Conservation (phyloP, 1,140 invertebrate species). For the Dreissena polymorpha region DNA sequence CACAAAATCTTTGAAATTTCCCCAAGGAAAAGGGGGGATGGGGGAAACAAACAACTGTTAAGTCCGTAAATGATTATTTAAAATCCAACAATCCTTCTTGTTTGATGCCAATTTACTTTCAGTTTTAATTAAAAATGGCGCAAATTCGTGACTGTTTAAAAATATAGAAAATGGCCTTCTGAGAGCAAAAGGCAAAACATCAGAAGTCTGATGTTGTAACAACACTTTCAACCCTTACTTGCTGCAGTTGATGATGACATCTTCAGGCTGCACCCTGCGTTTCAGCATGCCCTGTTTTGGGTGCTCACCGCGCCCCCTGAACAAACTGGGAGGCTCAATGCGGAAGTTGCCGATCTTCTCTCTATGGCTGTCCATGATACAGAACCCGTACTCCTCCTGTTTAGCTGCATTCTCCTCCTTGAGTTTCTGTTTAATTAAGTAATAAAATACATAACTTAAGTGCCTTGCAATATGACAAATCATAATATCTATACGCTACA, state of each 20-base stretch:
- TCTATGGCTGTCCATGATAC: constrained; percentile 97
- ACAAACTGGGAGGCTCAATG: constrained; percentile 98
- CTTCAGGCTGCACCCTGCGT: constrained; percentile 93
- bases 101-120: background rate
- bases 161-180: too few relatives aligned
- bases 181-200: too few relatives aligned
- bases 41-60: too few relatives aligned
- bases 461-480: too few relatives aligned
- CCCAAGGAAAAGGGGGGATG: too few relatives aligned
- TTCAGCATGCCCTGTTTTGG: constrained; percentile 99
- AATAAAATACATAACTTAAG: too few relatives aligned
- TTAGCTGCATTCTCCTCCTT: constrained; percentile 96
- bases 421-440: constrained; percentile 82
- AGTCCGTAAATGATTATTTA: too few relatives aligned
- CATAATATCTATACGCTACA: too few relatives aligned
- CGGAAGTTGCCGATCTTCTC: constrained; percentile 99
- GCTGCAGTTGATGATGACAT: constrained; percentile 99
- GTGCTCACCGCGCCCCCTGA: constrained; percentile 98
- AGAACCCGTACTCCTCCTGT: constrained; percentile 96
- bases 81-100: too few relatives aligned
- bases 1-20: too few relatives aligned
- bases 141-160: too few relatives aligned
- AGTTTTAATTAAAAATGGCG: background rate
- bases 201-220: too few relatives aligned
- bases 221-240: constrained; percentile 81